These are phyloP conservation scores for Deroplatys truncata DNA, from an alignment of 2,888 invertebrate species.

Conservation along the genomic window DNA sequence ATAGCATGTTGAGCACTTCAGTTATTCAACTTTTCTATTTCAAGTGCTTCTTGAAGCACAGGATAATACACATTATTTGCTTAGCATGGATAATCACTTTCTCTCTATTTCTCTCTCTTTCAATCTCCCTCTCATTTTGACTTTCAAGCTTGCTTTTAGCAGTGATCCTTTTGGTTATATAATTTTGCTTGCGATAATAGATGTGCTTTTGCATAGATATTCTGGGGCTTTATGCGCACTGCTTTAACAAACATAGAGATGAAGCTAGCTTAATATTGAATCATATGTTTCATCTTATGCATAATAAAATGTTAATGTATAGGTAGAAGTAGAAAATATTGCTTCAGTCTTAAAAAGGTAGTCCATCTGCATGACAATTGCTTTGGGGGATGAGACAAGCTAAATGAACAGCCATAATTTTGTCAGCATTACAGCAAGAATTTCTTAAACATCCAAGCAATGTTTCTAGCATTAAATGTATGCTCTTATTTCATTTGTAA, in stretches of 20 bases:
- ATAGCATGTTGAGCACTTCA: neutral
- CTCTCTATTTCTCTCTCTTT: neutral
- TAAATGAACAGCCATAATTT: too few species aligned
- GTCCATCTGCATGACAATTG: too few species aligned
- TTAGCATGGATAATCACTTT: neutral
- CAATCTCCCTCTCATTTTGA: neutral
- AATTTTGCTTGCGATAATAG: neutral
- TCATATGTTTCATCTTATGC: too few species aligned
- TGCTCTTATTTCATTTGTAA: too few species aligned
- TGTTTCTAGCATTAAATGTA: too few species aligned
- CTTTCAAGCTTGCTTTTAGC: neutral
- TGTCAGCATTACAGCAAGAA: too few species aligned
- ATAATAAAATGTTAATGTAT: too few species aligned
- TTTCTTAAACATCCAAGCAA: too few species aligned
- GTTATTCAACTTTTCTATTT: neutral
- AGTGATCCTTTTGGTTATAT: neutral
- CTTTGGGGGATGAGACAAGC: too few species aligned
- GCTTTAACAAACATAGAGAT: neutral
- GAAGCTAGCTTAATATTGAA: too few species aligned
- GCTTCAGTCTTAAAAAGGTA: too few species aligned
- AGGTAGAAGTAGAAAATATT: too few species aligned
- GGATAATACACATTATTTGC: neutral
- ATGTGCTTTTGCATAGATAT: neutral
- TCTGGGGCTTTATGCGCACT: neutral
- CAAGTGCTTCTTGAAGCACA: neutral